Evolutionary conservation across 2,797 vertebrate species (phyloP).

Genomic region (Psittacula echo): DNA sequence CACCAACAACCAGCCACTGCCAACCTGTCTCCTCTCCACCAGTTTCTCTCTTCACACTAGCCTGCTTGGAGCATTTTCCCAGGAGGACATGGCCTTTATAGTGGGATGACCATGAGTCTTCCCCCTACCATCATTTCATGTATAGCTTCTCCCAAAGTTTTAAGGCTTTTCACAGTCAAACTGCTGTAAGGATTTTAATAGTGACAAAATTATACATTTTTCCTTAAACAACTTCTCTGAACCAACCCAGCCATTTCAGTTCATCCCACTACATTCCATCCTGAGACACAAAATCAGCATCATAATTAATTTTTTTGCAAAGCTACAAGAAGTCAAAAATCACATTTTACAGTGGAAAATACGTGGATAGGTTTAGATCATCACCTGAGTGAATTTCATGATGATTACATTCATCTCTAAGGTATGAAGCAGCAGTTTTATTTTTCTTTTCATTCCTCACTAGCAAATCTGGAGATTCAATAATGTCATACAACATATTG

Average conservation of each 20-base stretch:
- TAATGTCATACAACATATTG: constrained; percentile 25
- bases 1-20: neutral
- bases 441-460: constrained; percentile 1
- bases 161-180: neutral
- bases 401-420: neutral
- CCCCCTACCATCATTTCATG: neutral
- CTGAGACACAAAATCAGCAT: neutral
- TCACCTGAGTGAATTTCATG: neutral
- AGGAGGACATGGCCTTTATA: neutral
- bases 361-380: fast-evolving
- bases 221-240: neutral
- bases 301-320: neutral
- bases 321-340: neutral
- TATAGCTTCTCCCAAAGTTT: neutral
- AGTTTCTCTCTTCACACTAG: neutral
- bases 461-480: neutral
- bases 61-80: neutral
- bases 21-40: neutral
- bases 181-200: neutral
- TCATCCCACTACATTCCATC: neutral
- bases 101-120: neutral
- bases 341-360: neutral
- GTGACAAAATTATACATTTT: neutral
- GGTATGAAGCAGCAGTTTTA: neutral
- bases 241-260: neutral